phyloP scores from a whole-genome alignment of 2,888 invertebrate species.

The Drosophila flavopinicola region DNA sequence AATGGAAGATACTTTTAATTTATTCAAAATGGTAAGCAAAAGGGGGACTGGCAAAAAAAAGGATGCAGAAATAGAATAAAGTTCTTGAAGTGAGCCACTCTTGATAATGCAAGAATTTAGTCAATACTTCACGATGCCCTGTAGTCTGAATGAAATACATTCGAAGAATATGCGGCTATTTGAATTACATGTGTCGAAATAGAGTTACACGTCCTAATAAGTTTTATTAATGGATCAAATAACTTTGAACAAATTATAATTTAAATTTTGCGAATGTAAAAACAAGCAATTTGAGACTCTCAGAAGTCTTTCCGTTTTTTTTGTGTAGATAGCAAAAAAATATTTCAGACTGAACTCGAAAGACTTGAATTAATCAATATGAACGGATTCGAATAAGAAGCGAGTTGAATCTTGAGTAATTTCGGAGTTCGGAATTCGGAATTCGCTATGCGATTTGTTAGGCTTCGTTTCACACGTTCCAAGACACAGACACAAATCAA shows the following conservation, averaged over 20 bases:
- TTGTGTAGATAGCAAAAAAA: too few species aligned
- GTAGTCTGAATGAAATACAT: background rate
- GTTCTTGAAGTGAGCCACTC: background rate
- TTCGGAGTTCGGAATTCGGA: slow-evolving; percentile 1
- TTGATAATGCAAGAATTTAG: background rate
- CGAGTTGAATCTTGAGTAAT: slow-evolving; percentile 2
- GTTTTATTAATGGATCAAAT: too few species aligned
- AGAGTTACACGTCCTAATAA: too few species aligned
- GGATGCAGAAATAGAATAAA: background rate
- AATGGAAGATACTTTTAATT: slow-evolving; percentile 2
- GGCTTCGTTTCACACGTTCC: slow-evolving; percentile 33
- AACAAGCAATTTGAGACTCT: too few species aligned
- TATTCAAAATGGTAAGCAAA: slow-evolving; percentile 15
- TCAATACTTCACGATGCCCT: background rate
- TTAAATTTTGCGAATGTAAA: too few species aligned
- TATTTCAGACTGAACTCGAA: background rate
- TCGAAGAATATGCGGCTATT: too few species aligned
- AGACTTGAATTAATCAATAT: slow-evolving; percentile 19
- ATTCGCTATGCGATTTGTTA: slow-evolving; percentile 30
- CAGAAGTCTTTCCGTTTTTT: too few species aligned
- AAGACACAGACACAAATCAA: background rate
- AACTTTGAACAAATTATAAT: too few species aligned
- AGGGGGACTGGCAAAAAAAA: background rate
- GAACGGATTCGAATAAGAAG: slow-evolving; percentile 7
- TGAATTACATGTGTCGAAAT: background rate